These are phyloP conservation scores for Dorcus parallelipipedus DNA, from an alignment of 2,888 invertebrate genomes.

Conservation along the genomic window DNA sequence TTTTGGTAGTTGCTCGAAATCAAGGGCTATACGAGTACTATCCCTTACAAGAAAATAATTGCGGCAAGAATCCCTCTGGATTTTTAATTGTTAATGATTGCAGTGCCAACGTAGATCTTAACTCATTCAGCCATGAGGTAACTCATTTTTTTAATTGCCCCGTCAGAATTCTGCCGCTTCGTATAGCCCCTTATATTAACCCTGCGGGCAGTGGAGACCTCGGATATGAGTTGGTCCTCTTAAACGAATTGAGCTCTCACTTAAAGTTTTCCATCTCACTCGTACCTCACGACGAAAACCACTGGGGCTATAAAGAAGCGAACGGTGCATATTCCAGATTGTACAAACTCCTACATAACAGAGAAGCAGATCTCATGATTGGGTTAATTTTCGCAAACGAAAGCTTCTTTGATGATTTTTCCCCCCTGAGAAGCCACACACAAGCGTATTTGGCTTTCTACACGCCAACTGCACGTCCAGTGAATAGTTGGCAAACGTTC, in stretches of 20 bases:
- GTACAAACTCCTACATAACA: constrained; percentile 46
- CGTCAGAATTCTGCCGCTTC: constrained; percentile 18
- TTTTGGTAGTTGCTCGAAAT: constrained; percentile 3
- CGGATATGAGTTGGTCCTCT: constrained; percentile 26
- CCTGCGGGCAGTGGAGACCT: constrained; percentile 14
- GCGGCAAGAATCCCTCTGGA: background rate
- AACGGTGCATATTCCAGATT: constrained; percentile 53
- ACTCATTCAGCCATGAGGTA: background rate
- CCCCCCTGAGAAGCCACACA: constrained; percentile 53
- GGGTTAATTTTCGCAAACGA: constrained; percentile 60
- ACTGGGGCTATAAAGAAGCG: constrained; percentile 50
- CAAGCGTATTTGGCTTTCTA: constrained; percentile 58
- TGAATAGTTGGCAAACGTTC: constrained; percentile 54
- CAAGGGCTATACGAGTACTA: background rate
- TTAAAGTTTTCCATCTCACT: constrained; percentile 24
- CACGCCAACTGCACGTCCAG: constrained; percentile 50
- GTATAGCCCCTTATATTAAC: constrained; percentile 24
- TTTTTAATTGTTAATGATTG: background rate
- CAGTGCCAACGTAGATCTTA: background rate
- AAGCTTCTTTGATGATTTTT: constrained; percentile 57
- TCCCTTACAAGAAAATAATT: background rate
- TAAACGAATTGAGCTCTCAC: constrained; percentile 17
- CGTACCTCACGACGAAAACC: constrained; percentile 9
- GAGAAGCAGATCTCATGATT: constrained; percentile 51
- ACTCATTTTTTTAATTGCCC: constrained; percentile 18